Percentiles rank a stretch among this genome's conserved stretches.
Evolutionary conservation across 37 sponge, comb jelly and placozoan species (phyloP).

Genomic region (Petrosia ficiformis): DNA sequence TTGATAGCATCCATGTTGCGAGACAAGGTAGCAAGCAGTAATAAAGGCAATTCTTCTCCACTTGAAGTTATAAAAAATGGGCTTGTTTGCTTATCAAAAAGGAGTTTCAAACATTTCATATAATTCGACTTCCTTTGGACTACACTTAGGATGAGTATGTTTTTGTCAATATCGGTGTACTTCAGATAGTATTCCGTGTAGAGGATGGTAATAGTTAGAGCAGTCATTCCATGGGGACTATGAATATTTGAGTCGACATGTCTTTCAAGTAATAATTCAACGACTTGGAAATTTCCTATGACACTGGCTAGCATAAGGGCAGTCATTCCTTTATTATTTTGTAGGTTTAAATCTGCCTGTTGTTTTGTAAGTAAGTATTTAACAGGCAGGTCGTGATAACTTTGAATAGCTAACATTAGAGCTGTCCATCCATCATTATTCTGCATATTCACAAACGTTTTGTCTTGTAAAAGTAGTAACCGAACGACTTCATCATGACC

Average conservation of each 20-base stretch:
- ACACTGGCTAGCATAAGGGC: background rate
- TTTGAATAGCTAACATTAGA: background rate
- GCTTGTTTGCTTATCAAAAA: too few species aligned
- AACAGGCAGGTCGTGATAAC: background rate
- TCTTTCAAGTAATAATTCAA: background rate
- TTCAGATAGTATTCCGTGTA: too few species aligned
- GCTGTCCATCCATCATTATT: background rate
- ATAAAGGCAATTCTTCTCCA: too few species aligned
- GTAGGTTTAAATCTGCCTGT: background rate
- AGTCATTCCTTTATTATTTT: background rate
- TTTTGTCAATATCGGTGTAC: too few species aligned
- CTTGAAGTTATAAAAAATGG: too few species aligned
- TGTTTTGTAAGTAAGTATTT: background rate
- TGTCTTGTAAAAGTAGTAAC: background rate
- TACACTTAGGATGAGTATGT: too few species aligned
- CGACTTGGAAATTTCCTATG: background rate
- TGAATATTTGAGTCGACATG: background rate
- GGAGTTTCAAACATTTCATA: too few species aligned
- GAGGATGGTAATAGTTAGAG: too few species aligned
- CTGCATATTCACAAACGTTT: background rate
- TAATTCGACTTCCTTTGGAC: too few species aligned
- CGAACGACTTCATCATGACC: background rate
- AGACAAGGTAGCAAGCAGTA: too few species aligned
- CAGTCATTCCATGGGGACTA: too few species aligned
- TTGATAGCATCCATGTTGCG: too few species aligned